Conservation (phyloP, 1,140 invertebrate genomes). For the Apis mellifera region DNA sequence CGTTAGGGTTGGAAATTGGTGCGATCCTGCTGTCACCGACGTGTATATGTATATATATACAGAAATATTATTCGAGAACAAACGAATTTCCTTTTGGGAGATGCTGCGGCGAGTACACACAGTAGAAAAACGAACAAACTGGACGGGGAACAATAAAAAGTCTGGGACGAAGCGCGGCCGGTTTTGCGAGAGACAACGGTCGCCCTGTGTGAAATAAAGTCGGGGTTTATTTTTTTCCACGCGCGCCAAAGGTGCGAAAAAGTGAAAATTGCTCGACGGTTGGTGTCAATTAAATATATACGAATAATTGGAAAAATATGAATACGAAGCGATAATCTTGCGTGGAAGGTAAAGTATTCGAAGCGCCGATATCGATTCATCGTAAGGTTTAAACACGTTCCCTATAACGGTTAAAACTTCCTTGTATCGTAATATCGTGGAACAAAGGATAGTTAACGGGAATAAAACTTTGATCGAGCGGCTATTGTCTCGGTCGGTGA, state of each 20-base stretch:
- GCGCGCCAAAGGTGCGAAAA: neutral
- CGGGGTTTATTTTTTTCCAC: constrained; percentile 38
- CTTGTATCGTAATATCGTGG: no score
- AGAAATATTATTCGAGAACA: constrained; percentile 60
- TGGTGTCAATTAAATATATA: no score
- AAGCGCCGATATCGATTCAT: no score
- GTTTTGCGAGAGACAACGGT: neutral
- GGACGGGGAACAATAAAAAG: constrained; percentile 39
- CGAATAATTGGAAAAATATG: no score
- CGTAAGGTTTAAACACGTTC: no score
- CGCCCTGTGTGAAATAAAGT: neutral
- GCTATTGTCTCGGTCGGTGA: no score
- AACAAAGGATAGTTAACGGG: no score
- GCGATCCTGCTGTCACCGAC: constrained; percentile 29
- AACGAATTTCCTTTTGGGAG: constrained; percentile 57
- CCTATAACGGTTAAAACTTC: no score
- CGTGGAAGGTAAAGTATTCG: no score
- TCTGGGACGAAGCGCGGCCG: constrained; percentile 4
- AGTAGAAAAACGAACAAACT: constrained; percentile 23
- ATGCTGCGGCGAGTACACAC: neutral
- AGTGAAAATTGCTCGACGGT: neutral
- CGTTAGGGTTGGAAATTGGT: constrained; percentile 27
- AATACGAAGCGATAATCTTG: no score
- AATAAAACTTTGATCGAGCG: no score
- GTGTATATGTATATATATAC: neutral